Conservation (phyloP, 2,797 vertebrate species). For the Atherinosoma microstoma region DNA sequence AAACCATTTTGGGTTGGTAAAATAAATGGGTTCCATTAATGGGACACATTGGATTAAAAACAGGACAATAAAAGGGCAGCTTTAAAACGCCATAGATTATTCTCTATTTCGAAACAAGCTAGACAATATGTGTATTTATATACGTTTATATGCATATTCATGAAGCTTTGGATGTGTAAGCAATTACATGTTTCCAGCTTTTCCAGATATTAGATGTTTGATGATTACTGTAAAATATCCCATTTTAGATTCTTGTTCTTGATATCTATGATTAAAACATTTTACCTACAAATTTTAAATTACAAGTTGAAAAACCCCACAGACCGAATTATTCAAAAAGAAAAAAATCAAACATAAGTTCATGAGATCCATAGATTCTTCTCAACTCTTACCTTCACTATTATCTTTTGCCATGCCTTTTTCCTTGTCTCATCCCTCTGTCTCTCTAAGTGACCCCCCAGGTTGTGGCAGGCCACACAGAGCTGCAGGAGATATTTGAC, state of each 20-base stretch:
- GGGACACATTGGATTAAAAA: background rate
- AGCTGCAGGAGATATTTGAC: constrained; percentile 82
- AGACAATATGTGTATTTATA: background rate
- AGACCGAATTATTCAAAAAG: background rate
- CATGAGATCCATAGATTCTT: background rate
- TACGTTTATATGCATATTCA: background rate
- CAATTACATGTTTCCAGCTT: background rate
- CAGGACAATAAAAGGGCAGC: background rate
- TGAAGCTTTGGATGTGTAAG: background rate
- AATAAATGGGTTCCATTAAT: too few relatives aligned
- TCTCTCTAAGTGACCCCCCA: constrained; percentile 73
- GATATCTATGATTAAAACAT: background rate
- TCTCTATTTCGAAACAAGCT: background rate
- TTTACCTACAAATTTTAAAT: background rate
- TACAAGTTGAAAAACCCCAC: background rate
- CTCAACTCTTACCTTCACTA: background rate
- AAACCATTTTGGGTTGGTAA: background rate
- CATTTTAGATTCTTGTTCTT: background rate
- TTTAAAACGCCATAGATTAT: background rate
- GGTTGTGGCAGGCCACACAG: constrained; percentile 61
- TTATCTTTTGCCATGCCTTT: background rate
- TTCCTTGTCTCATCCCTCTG: constrained; percentile 18
- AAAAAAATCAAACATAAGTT: background rate
- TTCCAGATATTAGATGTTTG: background rate
- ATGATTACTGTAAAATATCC: background rate